These are phyloP conservation scores for Aurelia sp. DNA, from an alignment of 30 jellyfish, hydroid and myxozoan species.

Conservation along the genomic window DNA sequence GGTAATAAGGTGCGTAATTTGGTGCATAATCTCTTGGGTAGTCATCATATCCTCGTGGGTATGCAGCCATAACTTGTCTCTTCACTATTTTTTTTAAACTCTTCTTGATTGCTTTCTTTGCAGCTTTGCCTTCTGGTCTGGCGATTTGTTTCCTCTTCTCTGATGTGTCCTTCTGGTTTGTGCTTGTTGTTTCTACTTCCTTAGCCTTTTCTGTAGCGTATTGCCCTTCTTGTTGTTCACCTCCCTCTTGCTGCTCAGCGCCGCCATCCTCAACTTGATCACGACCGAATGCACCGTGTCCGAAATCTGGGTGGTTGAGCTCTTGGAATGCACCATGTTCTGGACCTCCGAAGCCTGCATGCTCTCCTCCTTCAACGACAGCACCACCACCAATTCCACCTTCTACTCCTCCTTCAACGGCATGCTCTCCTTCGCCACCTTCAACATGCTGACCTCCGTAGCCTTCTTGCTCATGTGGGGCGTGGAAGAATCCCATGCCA, in stretches of 20 bases:
- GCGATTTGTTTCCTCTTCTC: constrained; percentile 91
- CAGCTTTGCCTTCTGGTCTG: constrained; percentile 71
- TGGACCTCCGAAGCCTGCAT: constrained; percentile 13
- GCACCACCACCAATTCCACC: constrained; percentile 61
- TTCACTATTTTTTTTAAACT: constrained; percentile 51
- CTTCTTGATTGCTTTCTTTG: constrained; percentile 51
- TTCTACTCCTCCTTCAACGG: constrained; percentile 56
- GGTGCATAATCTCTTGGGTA: constrained; percentile 9
- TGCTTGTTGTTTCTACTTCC: constrained; percentile 27
- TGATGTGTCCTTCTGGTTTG: constrained; percentile 55
- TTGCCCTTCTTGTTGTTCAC: constrained; percentile 70
- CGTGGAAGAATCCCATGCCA: constrained; percentile 99
- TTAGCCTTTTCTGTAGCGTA: constrained; percentile 40
- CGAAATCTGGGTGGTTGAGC: constrained; percentile 37
- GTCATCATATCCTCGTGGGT: constrained; percentile 56
- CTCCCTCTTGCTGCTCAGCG: constrained; percentile 52
- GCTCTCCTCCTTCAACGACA: constrained; percentile 20
- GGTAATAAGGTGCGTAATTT: constrained; percentile 51
- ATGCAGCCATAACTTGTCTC: constrained; percentile 63
- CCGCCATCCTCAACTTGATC: constrained; percentile 79
- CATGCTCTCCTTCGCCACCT: constrained; percentile 56
- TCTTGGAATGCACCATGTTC: constrained; percentile 52
- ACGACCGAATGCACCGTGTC: constrained; percentile 74
- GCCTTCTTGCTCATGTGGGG: constrained; percentile 83
- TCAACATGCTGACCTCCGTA: constrained; percentile 47